Evolutionary conservation across 2,113 vertebrate genomes (phyloP).

Genomic region (Mandrillus leucophaeus): DNA sequence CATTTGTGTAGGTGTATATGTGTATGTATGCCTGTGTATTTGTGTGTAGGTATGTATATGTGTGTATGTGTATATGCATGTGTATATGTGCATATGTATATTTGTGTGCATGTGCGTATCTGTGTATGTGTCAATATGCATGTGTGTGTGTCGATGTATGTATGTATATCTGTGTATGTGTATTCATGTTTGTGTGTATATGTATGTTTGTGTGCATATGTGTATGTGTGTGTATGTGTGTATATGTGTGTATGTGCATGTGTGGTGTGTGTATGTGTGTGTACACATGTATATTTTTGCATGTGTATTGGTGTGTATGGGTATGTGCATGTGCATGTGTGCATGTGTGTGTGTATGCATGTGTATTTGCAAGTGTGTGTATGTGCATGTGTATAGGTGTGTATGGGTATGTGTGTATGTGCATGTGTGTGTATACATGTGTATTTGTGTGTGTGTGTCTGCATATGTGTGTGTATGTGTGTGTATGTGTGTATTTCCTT

Average conservation of each 20-base stretch:
- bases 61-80: not conserved
- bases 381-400: not conserved
- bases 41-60: not conserved
- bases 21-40: not conserved
- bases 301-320: not conserved
- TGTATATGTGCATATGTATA: not conserved
- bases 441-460: not conserved
- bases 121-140: not conserved
- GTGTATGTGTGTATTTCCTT: not conserved
- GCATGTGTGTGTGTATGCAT: not conserved
- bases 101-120: not conserved
- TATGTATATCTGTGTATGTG: not conserved
- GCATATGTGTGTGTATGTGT: fast-evolving
- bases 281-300: not conserved
- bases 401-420: not conserved
- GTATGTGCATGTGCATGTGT: not conserved
- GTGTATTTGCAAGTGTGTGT: not conserved
- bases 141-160: not conserved
- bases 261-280: too few species aligned
- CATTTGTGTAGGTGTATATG: not conserved
- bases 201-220: not conserved
- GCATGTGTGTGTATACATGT: too few species aligned
- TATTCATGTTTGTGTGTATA: too few species aligned
- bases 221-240: not conserved
- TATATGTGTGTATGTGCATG: not conserved